These are phyloP conservation scores for Phoenicopterus ruber DNA, from an alignment of 2,113 vertebrate species.

Conservation along the genomic window DNA sequence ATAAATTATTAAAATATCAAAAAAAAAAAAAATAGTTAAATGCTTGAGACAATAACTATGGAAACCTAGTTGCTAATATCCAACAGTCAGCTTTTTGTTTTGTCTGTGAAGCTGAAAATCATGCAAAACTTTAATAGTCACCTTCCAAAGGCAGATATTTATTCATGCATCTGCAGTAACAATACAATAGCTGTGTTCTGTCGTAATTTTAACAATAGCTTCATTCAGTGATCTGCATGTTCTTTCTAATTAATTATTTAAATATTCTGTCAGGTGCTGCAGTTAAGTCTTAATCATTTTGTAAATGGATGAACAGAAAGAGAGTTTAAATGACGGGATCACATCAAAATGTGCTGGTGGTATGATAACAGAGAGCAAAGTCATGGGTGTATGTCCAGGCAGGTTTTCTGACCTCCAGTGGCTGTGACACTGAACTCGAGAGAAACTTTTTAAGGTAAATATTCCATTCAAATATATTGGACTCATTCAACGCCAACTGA, in stretches of 20 bases:
- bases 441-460: background rate
- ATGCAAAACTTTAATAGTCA: background rate
- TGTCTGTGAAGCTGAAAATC: background rate
- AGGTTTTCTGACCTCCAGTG: background rate
- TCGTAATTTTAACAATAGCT: background rate
- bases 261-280: background rate
- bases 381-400: background rate
- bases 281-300: background rate
- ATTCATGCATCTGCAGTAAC: background rate
- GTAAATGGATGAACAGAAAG: background rate
- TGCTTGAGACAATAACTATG: background rate
- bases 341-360: background rate
- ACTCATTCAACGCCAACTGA: background rate
- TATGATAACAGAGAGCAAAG: background rate
- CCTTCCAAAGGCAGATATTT: background rate
- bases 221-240: background rate
- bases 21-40: background rate
- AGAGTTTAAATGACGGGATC: background rate
- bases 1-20: background rate
- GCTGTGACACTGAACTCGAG: background rate
- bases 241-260: conserved; percentile 30
- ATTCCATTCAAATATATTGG: background rate
- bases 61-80: background rate
- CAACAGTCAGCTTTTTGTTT: background rate
- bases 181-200: background rate